Evolutionary conservation across 2,113 vertebrate species (phyloP), one percentile per base, ranked within the genome.

Genomic region (Reinhardtius hippoglossoides): DNA sequence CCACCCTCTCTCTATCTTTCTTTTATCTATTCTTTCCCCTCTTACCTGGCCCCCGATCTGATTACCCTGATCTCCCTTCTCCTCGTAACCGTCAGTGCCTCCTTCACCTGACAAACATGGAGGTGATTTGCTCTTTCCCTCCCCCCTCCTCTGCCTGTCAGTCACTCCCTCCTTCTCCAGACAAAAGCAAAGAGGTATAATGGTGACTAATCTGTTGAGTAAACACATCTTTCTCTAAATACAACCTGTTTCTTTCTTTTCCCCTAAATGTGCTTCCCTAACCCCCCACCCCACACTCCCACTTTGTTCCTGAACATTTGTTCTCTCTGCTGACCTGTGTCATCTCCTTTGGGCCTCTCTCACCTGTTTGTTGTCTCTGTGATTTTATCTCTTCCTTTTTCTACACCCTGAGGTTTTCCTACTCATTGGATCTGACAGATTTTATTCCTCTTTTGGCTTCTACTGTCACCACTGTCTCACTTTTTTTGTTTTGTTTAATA

Each of bases 131-230:
- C 60, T 74, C 69, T 71, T 78, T 56, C 68, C 67, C 78, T 73
- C 80, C 50, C 57, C 76, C 73, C 58, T 55, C 68, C 66, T 60
- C 80, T 87, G 84, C 86, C 87, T 87, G 87, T 91, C 88, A 89
- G 76, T 89, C 85, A 89, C 82, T 71, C 81, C 83, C 86, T 89
- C 85, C 87, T 83, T 65, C 81, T 67, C 81, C 65, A 91, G 86
- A 88, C 88, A 87, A 91, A 90, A 86, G 81, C 82, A 90, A 57
- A 82, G 78, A 71, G 81, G 73, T 80, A 85, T 86, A 89, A 92
- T 87, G 77, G 86, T 90, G 92, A 91, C 88, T 90, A 90, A 93
- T 90, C 87, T 89, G 88, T 88, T 90, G 88, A 87, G 89, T 89
- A 92, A 93, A 92, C 89, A 90, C 80, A 86, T 89, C 74, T 77